phyloP scores from a whole-genome alignment of 1,140 invertebrate species.

The Formica selysi region DNA sequence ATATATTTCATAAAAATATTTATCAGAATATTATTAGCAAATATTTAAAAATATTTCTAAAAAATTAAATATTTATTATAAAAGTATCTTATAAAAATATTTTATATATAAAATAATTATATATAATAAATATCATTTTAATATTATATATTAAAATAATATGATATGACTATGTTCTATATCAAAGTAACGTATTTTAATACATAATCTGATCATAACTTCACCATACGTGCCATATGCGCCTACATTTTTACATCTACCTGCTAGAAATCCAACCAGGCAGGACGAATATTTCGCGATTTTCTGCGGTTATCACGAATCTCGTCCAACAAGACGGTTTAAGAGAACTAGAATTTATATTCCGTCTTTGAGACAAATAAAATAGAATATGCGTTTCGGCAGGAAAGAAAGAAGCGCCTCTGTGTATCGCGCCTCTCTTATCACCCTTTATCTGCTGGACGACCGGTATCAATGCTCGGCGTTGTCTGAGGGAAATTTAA shows the following conservation, averaged over 20 bases:
- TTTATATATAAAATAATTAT: no score
- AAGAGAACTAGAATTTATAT: background rate
- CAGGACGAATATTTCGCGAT: background rate
- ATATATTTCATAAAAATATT: no score
- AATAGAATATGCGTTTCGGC: background rate
- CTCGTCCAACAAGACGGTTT: background rate
- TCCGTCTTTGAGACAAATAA: background rate
- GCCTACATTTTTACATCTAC: background rate
- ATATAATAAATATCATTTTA: no score
- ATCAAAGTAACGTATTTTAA: background rate
- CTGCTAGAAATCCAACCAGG: background rate
- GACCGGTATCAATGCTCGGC: slow-evolving; percentile 37
- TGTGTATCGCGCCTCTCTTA: slow-evolving; percentile 6
- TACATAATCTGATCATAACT: background rate
- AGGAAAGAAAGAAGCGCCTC: background rate
- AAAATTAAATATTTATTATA: no score
- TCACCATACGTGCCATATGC: no score
- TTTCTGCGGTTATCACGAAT: background rate
- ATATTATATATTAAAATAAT: no score
- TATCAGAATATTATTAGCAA: no score
- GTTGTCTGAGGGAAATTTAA: slow-evolving; percentile 49
- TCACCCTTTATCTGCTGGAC: slow-evolving; percentile 31
- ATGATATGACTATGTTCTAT: no score
- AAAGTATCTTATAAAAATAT: no score
- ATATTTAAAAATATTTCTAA: no score